phyloP scores from a whole-genome alignment of 2,113 vertebrate species.

The Ophthalmolycus amberensis region DNA sequence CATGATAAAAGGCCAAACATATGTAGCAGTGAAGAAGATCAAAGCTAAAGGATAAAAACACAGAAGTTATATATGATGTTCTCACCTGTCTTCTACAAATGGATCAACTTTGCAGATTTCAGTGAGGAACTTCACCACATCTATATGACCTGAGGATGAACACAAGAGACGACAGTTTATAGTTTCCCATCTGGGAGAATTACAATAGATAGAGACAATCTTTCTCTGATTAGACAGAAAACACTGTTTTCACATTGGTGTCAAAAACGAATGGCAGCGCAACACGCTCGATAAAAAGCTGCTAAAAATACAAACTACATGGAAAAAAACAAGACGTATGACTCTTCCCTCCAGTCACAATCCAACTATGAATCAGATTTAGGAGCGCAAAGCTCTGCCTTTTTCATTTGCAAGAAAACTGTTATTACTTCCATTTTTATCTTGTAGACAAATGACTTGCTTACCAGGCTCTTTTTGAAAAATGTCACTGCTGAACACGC shows the following conservation, averaged over 20 bases:
- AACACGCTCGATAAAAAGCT: neutral
- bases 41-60: neutral
- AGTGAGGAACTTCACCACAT: slow-evolving; percentile 88
- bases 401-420: slow-evolving; percentile 36
- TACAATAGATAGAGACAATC: neutral
- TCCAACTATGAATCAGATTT: slow-evolving; percentile 18
- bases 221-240: neutral
- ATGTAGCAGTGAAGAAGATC: neutral
- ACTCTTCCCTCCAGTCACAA: slow-evolving; percentile 6
- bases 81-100: slow-evolving; percentile 88
- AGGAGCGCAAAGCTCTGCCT: slow-evolving; percentile 11
- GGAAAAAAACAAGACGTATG: neutral
- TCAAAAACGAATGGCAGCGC: neutral
- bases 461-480: slow-evolving; percentile 22
- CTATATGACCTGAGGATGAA: slow-evolving; percentile 83
- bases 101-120: slow-evolving; percentile 88
- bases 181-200: neutral
- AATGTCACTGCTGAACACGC: slow-evolving; percentile 7
- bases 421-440: slow-evolving; percentile 33
- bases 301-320: slow-evolving; percentile 8
- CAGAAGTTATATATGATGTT: neutral
- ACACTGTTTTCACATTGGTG: neutral
- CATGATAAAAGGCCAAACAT: neutral
- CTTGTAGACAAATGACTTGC: slow-evolving; percentile 32
- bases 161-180: neutral